Percentiles rank a stretch among this genome's conserved stretches.
phyloP scores from a whole-genome alignment of 2,113 vertebrate species.

The Megalops atlanticus region DNA sequence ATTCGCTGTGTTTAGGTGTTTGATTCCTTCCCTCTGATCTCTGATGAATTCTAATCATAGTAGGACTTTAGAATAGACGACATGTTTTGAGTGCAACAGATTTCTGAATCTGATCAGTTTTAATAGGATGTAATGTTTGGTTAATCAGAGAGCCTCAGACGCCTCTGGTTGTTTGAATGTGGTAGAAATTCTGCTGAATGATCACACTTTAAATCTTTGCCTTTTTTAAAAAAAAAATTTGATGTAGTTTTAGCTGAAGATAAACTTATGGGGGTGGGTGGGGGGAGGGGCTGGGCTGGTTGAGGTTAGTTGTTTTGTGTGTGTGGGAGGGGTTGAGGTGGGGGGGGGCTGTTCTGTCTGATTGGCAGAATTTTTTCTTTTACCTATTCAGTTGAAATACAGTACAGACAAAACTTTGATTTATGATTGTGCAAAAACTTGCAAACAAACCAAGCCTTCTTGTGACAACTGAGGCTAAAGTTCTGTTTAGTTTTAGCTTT shows the following conservation, averaged over 20 bases:
- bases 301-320: slow-evolving; percentile 47
- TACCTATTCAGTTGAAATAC: slow-evolving; percentile 56
- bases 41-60: slow-evolving; percentile 42
- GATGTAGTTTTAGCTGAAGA: slow-evolving; percentile 79
- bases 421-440: slow-evolving; percentile 73
- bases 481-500: slow-evolving; percentile 53
- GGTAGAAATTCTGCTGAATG: slow-evolving; percentile 82
- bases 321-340: slow-evolving; percentile 47
- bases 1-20: slow-evolving; percentile 83
- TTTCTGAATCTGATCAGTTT: slow-evolving; percentile 79
- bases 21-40: slow-evolving; percentile 77
- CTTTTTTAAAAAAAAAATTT: slow-evolving; percentile 74
- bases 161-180: slow-evolving; percentile 79
- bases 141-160: slow-evolving; percentile 71
- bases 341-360: slow-evolving; percentile 61
- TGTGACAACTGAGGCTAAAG: slow-evolving; percentile 67
- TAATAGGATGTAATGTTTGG: slow-evolving; percentile 83
- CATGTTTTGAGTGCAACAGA: slow-evolving; percentile 81
- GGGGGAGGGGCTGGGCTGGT: background rate
- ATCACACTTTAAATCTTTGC: slow-evolving; percentile 81
- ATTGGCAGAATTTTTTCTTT: slow-evolving; percentile 68
- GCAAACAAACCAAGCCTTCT: slow-evolving; percentile 71
- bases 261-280: slow-evolving; percentile 52
- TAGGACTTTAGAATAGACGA: slow-evolving; percentile 49
- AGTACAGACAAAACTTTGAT: slow-evolving; percentile 78